Percentiles rank a stretch among this genome's conserved stretches.
phyloP scores from a whole-genome alignment of 2,888 invertebrate species.

The Andrena minutula region DNA sequence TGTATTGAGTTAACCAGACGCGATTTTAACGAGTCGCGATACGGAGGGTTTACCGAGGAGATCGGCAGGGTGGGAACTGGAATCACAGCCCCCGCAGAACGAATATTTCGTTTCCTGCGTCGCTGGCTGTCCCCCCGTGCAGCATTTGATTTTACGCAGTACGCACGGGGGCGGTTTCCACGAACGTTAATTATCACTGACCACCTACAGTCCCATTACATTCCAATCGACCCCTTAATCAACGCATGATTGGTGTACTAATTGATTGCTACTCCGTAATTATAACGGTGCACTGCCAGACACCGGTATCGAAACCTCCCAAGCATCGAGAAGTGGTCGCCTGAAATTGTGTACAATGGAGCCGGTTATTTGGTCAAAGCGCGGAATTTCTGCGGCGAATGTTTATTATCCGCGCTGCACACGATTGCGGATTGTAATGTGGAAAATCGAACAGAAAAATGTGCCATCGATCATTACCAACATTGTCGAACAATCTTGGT shows the following conservation, averaged over 20 bases:
- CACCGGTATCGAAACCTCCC: conserved; percentile 67
- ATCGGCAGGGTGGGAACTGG: conserved; percentile 47
- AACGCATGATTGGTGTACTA: conserved; percentile 85
- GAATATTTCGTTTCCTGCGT: conserved; percentile 82
- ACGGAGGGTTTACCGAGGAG: conserved; percentile 41
- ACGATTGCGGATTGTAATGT: not conserved
- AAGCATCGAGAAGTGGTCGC: conserved; percentile 60
- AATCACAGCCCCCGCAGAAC: conserved; percentile 68
- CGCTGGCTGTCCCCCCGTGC: conserved; percentile 68
- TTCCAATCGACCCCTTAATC: conserved; percentile 85
- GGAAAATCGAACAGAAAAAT: not conserved
- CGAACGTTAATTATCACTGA: conserved; percentile 84
- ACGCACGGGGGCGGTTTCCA: conserved; percentile 82
- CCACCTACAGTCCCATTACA: conserved; percentile 84
- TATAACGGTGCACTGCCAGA: conserved; percentile 83
- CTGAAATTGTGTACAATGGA: conserved; percentile 16
- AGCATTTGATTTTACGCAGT: conserved; percentile 84
- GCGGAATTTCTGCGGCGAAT: not conserved
- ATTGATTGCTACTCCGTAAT: conserved; percentile 85
- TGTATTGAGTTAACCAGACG: conserved; percentile 47
- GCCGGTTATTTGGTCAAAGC: conserved; percentile 26
- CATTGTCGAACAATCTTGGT: not conserved
- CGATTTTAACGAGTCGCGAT: conserved; percentile 34
- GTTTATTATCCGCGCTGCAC: not conserved
- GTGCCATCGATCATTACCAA: not conserved